Conservation (phyloP, 2,113 vertebrate genomes). For the Protobothrops mucrosquamatus region DNA sequence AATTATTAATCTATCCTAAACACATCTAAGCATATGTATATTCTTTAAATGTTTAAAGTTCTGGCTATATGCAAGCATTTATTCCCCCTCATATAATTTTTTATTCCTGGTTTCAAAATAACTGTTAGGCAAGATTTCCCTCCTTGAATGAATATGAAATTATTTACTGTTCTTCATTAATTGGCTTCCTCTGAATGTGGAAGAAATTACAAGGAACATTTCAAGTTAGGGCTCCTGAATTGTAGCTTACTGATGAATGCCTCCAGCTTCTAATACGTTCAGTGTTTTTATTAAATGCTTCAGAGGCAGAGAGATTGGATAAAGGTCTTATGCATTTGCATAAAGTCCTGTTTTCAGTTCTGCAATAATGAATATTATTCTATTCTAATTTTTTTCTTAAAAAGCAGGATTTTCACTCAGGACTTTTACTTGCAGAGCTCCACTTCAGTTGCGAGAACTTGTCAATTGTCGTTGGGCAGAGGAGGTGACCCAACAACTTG, state of each 20-base stretch:
- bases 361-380: not conserved
- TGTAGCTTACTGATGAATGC: not conserved
- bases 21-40: no score
- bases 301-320: not conserved
- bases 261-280: not conserved
- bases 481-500: conserved; percentile 96
- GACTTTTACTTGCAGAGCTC: conserved; percentile 75
- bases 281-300: not conserved
- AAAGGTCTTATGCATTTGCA: not conserved
- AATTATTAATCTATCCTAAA: no score
- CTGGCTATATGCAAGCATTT: not conserved
- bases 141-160: not conserved
- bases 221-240: not conserved
- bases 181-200: not conserved
- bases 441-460: conserved; percentile 91
- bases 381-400: not conserved
- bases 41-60: not conserved
- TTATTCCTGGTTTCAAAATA: not conserved
- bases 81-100: not conserved
- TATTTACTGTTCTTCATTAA: not conserved
- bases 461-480: conserved; percentile 99
- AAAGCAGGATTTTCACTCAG: not conserved
- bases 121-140: not conserved
- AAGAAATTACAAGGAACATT: not conserved
- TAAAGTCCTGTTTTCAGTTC: not conserved